phyloP scores from a whole-genome alignment of 2,113 vertebrate species.

The Calyptomena viridis region DNA sequence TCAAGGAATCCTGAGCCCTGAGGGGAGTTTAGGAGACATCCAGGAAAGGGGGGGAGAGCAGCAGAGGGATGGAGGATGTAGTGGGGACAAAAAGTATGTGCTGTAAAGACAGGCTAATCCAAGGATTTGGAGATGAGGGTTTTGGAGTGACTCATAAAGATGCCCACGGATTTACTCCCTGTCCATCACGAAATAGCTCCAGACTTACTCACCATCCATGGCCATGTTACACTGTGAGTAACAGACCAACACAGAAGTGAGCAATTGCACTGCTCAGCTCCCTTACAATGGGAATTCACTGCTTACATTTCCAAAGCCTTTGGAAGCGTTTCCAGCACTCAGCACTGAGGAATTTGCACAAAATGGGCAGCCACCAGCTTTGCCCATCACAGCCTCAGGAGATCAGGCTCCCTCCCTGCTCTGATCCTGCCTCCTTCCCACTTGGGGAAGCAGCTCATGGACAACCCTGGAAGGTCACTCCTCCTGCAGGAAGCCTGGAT shows the following conservation, averaged over 20 bases:
- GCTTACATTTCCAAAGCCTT: background rate
- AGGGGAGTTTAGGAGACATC: slow-evolving; percentile 42
- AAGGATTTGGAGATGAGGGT: background rate
- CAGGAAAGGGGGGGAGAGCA: slow-evolving; percentile 2
- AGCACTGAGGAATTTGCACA: background rate
- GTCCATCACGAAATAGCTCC: background rate
- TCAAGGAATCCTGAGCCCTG: slow-evolving; percentile 48
- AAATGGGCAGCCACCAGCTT: background rate
- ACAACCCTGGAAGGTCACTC: background rate
- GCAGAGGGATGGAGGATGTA: background rate
- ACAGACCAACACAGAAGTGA: background rate
- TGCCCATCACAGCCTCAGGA: background rate
- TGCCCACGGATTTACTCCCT: background rate
- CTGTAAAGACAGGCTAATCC: slow-evolving; percentile 14
- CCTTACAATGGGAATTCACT: background rate
- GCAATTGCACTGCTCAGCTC: background rate
- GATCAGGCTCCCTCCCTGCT: background rate
- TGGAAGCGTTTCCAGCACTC: background rate
- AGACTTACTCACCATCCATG: background rate
- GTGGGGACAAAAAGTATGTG: background rate
- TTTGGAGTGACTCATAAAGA: background rate
- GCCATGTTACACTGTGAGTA: background rate
- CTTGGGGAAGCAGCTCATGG: background rate
- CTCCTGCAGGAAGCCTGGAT: background rate
- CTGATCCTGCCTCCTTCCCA: background rate